Base-by-base conservation (phyloP, 2,113 vertebrate species). In the Xenopus borealis region DNA sequence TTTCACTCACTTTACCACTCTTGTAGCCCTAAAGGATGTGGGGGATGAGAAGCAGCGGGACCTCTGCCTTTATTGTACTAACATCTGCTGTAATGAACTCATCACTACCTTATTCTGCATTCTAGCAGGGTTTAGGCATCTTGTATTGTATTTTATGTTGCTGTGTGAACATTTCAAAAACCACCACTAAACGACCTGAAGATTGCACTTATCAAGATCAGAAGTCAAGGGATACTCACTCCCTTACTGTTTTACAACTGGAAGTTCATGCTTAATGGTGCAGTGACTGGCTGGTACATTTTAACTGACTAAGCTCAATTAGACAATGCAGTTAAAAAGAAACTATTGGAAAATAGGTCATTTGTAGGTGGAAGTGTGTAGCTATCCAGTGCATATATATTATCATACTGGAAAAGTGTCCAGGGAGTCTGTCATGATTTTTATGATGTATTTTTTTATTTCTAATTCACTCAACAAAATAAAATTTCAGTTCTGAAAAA, bases 51-150 rank as follows among this genome's bases (percentile, higher is more conserved):
- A 78, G 46, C 83, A 72, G 79, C 62, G 66, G 85, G 80, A 87
- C 83, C 85, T 78, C 78, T 82, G 80, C 84, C 83, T 88, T 76
- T 82, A 85, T 72, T 75, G 79, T 82, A 84, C 50, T 14, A 57
- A 78, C 80, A 84, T 84, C 80, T 87, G 86, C 82, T 78, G 76
- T 82, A 83, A 86, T 83, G 83, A 86, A 85, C 88, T 85, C 77
- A 79, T 72, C 69, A 70, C 46, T 70, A 64, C 19, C 62, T 70
- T 46, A 70, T 10, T 45, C 46, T n/a, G 66, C 66, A 69, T 62
- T 62, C 58, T 69, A 69, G 63, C 57, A 62, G 16, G 30, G 47
- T 61, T 53, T 77, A 44, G 18, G 18, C 18, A 23, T 23, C 58
- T 20, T 55, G 7, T 53, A 70, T 40, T 40, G 45, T 58, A 19